Evolutionary conservation across 2,888 invertebrate genomes (phyloP).

Genomic region (Rotaria macrura): DNA sequence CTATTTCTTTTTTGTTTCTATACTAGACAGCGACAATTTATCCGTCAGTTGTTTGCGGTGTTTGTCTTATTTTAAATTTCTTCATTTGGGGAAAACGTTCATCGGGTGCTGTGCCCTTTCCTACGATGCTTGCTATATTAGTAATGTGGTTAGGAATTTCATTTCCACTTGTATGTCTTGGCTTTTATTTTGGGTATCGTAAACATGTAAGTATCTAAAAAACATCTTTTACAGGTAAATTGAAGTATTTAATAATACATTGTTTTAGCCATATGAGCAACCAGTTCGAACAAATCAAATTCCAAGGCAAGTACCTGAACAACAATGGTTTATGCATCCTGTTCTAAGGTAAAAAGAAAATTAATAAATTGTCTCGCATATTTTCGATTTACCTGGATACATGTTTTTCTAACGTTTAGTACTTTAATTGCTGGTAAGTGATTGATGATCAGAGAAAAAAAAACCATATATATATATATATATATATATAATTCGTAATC

Average conservation of each 20-base stretch:
- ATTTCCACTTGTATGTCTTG: slow-evolving; percentile 81
- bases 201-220: slow-evolving; percentile 58
- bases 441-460: background rate
- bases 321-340: slow-evolving; percentile 91
- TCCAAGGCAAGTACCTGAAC: slow-evolving; percentile 89
- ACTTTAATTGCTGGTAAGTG: slow-evolving; percentile 73
- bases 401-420: slow-evolving; percentile 53
- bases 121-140: slow-evolving; percentile 83
- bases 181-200: slow-evolving; percentile 88
- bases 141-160: slow-evolving; percentile 93
- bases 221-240: too few species aligned
- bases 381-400: too few species aligned
- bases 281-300: slow-evolving; percentile 97
- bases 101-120: slow-evolving; percentile 71
- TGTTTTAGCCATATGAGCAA: slow-evolving; percentile 69
- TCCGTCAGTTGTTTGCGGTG: slow-evolving; percentile 78
- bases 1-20: background rate
- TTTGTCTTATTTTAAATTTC: slow-evolving; percentile 86
- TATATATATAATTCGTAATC: too few species aligned
- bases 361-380: background rate
- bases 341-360: slow-evolving; percentile 41
- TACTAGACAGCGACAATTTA: slow-evolving; percentile 76
- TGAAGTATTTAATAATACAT: too few species aligned
- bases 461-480: too few species aligned
- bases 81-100: slow-evolving; percentile 95